phyloP scores from a whole-genome alignment of 2,113 vertebrate genomes.

The Gnathonemus echidnorhynchus region DNA sequence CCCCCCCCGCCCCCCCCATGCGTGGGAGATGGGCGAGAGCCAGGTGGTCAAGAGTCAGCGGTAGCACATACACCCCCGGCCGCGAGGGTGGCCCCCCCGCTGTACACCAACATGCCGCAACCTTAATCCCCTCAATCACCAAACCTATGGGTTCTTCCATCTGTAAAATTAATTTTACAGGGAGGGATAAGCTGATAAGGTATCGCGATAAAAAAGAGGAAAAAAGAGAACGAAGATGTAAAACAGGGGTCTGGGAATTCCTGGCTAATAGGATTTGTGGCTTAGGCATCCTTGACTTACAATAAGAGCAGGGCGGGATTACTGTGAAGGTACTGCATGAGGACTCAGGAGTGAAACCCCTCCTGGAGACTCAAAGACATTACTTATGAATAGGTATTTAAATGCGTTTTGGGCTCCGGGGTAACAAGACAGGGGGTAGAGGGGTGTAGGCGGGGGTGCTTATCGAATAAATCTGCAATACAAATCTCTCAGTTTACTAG shows the following conservation, averaged over 20 bases:
- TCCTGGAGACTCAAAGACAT: background rate
- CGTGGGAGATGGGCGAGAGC: background rate
- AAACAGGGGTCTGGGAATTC: conserved; percentile 25
- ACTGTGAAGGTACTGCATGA: background rate
- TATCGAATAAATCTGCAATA: background rate
- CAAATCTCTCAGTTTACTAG: background rate
- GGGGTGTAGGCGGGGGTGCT: background rate
- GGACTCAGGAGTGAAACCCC: background rate
- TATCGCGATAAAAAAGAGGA: no score
- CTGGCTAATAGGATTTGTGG: conserved; percentile 32
- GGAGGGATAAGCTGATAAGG: background rate
- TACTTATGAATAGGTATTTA: conserved; percentile 12
- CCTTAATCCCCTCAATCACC: background rate
- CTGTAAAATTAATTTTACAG: background rate
- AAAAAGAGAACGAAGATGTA: background rate
- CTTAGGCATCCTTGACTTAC: conserved; percentile 22
- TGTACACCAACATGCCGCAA: background rate
- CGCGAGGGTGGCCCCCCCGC: background rate
- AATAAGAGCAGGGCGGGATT: background rate
- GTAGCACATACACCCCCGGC: background rate
- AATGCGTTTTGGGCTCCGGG: background rate
- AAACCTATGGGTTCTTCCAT: background rate
- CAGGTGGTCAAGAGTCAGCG: background rate
- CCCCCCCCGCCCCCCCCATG: background rate
- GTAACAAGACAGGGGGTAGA: background rate